phyloP scores from a whole-genome alignment of 2,113 vertebrate genomes.

The Sceloporus tristichus region DNA sequence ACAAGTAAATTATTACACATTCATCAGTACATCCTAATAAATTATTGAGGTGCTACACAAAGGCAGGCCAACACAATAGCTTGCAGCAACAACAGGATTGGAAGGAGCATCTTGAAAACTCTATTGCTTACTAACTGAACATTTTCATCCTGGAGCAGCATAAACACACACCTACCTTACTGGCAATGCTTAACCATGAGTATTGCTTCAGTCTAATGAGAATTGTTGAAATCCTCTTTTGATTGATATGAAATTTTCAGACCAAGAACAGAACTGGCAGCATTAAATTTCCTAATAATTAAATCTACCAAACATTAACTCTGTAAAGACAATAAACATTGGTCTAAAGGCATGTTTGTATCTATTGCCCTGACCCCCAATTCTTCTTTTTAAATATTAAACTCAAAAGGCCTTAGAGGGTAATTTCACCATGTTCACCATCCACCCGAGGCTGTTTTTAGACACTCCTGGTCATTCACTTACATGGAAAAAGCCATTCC shows the following conservation, averaged over 20 bases:
- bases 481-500: too few species aligned
- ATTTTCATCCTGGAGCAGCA: constrained; percentile 34
- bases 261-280: neutral
- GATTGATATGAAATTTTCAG: neutral
- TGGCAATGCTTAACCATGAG: neutral
- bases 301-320: neutral
- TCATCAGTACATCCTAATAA: constrained; percentile 24
- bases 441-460: too few species aligned
- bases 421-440: too few species aligned
- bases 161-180: neutral
- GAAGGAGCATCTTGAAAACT: constrained; percentile 22
- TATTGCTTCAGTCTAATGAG: neutral
- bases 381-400: too few species aligned
- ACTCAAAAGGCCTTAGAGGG: too few species aligned
- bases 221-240: neutral
- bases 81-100: constrained; percentile 11
- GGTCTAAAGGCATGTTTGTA: neutral
- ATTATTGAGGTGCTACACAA: constrained; percentile 40
- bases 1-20: constrained; percentile 47
- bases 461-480: too few species aligned
- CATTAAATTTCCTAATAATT: neutral
- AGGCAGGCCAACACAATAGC: constrained; percentile 1
- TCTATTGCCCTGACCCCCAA: too few species aligned
- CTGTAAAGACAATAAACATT: neutral
- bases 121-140: neutral